Evolutionary conservation across 2,888 invertebrate species (phyloP).

Genomic region (Drosophila engyochracea): DNA sequence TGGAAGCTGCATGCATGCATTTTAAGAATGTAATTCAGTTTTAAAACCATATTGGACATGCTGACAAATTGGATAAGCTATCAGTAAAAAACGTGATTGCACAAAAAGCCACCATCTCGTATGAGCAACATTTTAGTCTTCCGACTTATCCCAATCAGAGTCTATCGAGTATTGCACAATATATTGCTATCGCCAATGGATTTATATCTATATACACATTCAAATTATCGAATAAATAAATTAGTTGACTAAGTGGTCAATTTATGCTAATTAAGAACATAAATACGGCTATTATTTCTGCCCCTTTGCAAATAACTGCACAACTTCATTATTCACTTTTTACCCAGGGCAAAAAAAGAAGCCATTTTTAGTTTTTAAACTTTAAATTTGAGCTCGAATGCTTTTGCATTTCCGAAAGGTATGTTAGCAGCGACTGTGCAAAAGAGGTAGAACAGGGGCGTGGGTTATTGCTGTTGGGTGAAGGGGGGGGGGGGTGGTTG

Average conservation of each 20-base stretch:
- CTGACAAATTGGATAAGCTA: background rate
- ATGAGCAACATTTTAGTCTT: background rate
- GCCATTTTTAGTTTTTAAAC: background rate
- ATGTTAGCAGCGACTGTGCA: conserved; percentile 20
- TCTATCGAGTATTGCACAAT: background rate
- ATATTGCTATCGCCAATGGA: background rate
- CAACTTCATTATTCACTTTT: background rate
- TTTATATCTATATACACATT: background rate
- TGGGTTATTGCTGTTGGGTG: too few species aligned
- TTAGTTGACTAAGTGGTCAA: background rate
- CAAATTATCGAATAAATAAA: background rate
- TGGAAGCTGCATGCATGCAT: background rate
- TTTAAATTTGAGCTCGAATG: background rate
- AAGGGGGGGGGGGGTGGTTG: too few species aligned
- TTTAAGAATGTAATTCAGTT: background rate
- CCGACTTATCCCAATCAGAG: background rate
- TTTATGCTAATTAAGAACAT: background rate
- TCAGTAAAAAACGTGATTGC: background rate
- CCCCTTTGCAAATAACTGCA: background rate
- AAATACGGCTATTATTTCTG: background rate
- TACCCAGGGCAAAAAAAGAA: background rate
- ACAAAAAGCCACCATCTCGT: background rate
- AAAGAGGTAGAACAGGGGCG: background rate
- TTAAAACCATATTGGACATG: background rate
- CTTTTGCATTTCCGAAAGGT: conserved; percentile 32